Evolutionary conservation across 2,888 invertebrate genomes (phyloP).

Genomic region (Pandemis cinnamomeana): DNA sequence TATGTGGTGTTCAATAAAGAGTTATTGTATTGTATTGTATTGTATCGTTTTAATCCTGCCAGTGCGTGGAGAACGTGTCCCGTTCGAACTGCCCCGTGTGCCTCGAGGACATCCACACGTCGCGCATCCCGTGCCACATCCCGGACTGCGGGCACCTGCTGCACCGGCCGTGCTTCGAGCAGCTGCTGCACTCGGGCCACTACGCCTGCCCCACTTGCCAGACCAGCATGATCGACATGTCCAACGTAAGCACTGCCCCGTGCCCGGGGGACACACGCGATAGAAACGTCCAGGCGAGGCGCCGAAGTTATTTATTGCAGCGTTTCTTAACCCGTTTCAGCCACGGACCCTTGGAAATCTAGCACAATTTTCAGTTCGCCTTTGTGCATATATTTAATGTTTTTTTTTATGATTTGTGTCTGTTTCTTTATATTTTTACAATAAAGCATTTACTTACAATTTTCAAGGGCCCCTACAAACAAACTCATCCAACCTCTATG

Average conservation of each 20-base stretch:
- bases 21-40: too few species aligned
- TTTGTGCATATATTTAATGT: too few species aligned
- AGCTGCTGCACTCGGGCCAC: conserved; percentile 90
- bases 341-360: too few species aligned
- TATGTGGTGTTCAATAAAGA: too few species aligned
- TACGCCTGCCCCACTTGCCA: conserved; percentile 96
- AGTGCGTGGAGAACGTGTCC: conserved; percentile 96
- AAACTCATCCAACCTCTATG: too few species aligned
- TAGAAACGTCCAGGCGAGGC: too few species aligned
- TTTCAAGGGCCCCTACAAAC: too few species aligned
- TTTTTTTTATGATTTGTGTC: too few species aligned
- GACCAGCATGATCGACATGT: conserved; percentile 94
- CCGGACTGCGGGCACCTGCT: conserved; percentile 95
- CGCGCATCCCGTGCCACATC: conserved; percentile 94
- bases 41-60: conserved; percentile 41
- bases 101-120: conserved; percentile 95
- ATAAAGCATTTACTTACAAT: too few species aligned
- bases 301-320: not conserved
- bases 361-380: too few species aligned
- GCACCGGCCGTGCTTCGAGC: conserved; percentile 93
- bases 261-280: too few species aligned
- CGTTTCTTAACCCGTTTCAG: not conserved
- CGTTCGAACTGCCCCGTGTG: conserved; percentile 95
- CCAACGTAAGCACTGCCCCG: conserved; percentile 70
- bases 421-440: too few species aligned